Base-by-base conservation (phyloP, 2,888 invertebrate genomes). In the Apodemia zela region DNA sequence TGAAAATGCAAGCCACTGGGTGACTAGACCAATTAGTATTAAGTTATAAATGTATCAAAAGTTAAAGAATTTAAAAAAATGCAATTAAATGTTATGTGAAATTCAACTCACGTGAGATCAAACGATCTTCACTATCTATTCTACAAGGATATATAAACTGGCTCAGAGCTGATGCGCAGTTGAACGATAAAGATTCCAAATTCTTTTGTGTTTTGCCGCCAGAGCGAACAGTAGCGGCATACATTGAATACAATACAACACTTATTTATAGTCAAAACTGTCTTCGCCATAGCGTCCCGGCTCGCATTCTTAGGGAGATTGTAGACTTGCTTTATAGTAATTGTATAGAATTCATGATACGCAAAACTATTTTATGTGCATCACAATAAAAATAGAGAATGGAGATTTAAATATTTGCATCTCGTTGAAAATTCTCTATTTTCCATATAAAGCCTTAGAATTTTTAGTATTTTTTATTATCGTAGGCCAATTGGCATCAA, bases 221-320 rank as follows among this genome's bases (percentile, higher is more conserved):
- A 66, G 67, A 69, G 75, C 78, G 80, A 79, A 85, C 88, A 81
- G 89, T 87, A 88, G 89, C 88, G 74, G 80, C 78, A 78, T 81
- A 82, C 83, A 87, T 86, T 90, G 89, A 89, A 90, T 90, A 90
- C 89, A 90, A 90, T 90, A 85, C 89, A 79, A 88, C 89, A 90
- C 89, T 90, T 90, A 89, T 90, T 90, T 90, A 90, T 87, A 89
- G 89, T 89, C 89, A 87, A 89, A 88, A 88, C 88, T 89, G 89
- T 88, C 87, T 80, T 79, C 84, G 77, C 89, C 89, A 89, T 90
- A 90, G 80, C 87, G 89, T 87, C 85, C 86, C 73, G 76, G 69
- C 80, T 72, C 76, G 74, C 74, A 66, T 69, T 69, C 67, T 78
- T 69, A 70, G 35, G 75, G 69, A 62, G 77, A 67, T 21, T 78